These are phyloP conservation scores for Leptinotarsa lineolata DNA, from an alignment of 1,140 invertebrate species.

Conservation along the genomic window DNA sequence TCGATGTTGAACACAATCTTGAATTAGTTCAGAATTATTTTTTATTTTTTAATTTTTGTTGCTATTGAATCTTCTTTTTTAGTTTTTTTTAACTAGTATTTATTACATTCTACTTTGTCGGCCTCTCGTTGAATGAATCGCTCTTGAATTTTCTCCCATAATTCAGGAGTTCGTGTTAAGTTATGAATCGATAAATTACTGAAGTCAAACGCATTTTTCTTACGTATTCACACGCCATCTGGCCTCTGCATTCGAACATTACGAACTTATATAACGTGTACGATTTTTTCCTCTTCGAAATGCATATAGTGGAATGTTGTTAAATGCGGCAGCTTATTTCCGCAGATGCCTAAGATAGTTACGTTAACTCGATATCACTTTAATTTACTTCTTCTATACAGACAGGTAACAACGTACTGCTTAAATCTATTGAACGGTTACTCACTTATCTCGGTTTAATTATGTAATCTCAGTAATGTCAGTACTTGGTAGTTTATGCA, in stretches of 20 bases:
- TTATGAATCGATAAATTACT: slow-evolving; percentile 6
- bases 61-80: too few relatives aligned
- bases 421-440: slow-evolving; percentile 12
- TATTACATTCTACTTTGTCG: too few relatives aligned
- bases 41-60: too few relatives aligned
- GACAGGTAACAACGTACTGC: slow-evolving; percentile 9
- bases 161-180: not conserved
- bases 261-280: slow-evolving; percentile 7
- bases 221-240: not conserved
- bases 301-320: slow-evolving; percentile 9
- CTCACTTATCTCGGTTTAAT: slow-evolving; percentile 1
- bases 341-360: slow-evolving; percentile 19
- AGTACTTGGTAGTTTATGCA: not conserved
- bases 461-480: not conserved
- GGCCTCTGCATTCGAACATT: not conserved
- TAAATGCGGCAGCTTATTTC: slow-evolving; percentile 18
- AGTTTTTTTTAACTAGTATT: too few relatives aligned
- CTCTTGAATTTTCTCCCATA: not conserved
- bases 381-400: slow-evolving; percentile 15
- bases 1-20: too few relatives aligned
- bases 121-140: too few relatives aligned
- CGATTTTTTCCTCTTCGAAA: slow-evolving; percentile 13
- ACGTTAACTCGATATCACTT: slow-evolving; percentile 5
- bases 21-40: too few relatives aligned
- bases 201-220: not conserved